These are phyloP conservation scores for Oryzias curvinotus DNA, from an alignment of 2,113 vertebrate genomes.

Conservation along the genomic window DNA sequence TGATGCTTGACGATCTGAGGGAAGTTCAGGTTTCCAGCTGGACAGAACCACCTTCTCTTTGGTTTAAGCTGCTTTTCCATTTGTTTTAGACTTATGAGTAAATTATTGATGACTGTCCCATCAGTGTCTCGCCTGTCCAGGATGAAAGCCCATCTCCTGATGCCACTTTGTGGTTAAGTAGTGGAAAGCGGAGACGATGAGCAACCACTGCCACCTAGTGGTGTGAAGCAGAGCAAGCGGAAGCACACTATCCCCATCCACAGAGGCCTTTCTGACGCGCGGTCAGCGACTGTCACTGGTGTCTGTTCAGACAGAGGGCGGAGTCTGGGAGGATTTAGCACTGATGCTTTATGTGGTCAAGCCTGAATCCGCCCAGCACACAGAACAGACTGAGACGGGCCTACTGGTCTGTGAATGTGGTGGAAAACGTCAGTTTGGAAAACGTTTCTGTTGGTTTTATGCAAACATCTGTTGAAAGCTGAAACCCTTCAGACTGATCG, in stretches of 20 bases:
- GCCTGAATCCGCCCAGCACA: conserved; percentile 12
- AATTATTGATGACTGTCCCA: conserved; percentile 66
- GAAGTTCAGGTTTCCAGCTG: conserved; percentile 61
- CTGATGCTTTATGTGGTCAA: conserved; percentile 28
- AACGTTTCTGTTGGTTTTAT: background rate
- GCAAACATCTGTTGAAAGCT: background rate
- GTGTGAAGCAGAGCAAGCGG: conserved; percentile 40
- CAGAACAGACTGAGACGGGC: conserved; percentile 11
- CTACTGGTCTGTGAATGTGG: background rate
- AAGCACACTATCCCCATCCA: conserved; percentile 63
- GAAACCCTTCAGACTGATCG: background rate
- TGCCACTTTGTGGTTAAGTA: conserved; percentile 14
- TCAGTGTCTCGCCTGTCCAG: conserved; percentile 37
- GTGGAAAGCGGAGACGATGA: conserved; percentile 4
- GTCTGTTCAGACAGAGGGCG: conserved; percentile 12
- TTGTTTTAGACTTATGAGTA: conserved; percentile 52
- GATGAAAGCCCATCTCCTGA: conserved; percentile 35
- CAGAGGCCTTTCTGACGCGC: conserved; percentile 63
- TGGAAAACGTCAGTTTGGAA: background rate
- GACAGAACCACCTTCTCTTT: conserved; percentile 51
- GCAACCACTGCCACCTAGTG: conserved; percentile 54
- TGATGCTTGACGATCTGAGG: conserved; percentile 71
- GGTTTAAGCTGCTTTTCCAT: conserved; percentile 65
- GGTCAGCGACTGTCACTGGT: conserved; percentile 48
- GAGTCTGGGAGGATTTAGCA: conserved; percentile 36